Evolutionary conservation across 2,113 vertebrate species (phyloP).

Genomic region (Orientallactaga bullata): DNA sequence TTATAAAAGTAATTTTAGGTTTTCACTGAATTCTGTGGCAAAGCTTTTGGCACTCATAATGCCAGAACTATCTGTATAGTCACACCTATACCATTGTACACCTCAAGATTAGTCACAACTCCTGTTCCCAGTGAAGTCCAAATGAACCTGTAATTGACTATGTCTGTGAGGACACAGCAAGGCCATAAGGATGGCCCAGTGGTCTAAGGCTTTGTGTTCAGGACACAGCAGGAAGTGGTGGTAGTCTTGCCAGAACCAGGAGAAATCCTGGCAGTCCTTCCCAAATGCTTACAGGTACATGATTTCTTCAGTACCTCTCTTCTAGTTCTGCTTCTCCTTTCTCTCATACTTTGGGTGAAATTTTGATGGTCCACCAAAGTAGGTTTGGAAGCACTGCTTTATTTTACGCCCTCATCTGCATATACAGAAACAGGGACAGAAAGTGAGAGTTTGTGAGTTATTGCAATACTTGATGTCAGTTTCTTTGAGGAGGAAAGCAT

Average conservation of each 20-base stretch:
- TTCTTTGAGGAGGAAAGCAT: background rate
- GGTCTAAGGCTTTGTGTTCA: no score
- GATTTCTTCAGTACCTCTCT: background rate
- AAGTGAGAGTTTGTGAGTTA: conserved; percentile 13
- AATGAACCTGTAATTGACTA: conserved; percentile 2
- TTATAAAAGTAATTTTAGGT: conserved; percentile 47
- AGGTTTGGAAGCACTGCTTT: conserved; percentile 31
- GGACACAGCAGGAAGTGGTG: background rate
- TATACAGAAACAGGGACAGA: background rate
- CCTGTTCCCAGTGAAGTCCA: background rate
- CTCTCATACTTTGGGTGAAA: background rate
- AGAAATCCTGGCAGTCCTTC: background rate
- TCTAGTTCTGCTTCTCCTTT: background rate
- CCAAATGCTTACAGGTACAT: background rate
- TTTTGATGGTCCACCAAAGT: background rate
- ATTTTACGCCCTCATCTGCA: background rate
- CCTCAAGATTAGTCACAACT: conserved; percentile 42
- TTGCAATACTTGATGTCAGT: background rate
- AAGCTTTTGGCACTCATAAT: background rate
- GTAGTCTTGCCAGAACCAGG: background rate
- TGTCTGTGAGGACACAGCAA: background rate
- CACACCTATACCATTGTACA: background rate
- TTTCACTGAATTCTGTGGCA: conserved; percentile 29
- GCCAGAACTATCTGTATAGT: background rate
- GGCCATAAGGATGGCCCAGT: no score